Evolutionary conservation across 2,888 invertebrate species (phyloP), one percentile per base, ranked within the genome.

Genomic region (Pheosia gnoma): DNA sequence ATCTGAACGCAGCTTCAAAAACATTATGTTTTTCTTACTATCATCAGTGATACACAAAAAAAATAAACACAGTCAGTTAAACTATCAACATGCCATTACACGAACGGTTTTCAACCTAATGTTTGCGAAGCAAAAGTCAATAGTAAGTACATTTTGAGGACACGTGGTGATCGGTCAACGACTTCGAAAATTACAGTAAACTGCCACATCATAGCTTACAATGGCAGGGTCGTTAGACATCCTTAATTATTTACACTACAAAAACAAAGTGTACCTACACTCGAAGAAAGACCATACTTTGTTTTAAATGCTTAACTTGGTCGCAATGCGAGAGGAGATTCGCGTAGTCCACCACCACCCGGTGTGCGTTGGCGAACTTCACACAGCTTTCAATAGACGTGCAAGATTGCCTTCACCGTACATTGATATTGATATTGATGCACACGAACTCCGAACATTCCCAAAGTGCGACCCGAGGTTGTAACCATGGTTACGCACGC

Each of bases 161-260:
- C 55, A 39, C 55, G 39, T 55, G 39, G 13, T n/a, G 38, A 11
- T 25, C 54, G 69, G 53, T 54, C 63, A 57, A 61, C 58, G 57
- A 71, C 47, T 5, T 47, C n/a, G 5, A 47, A 47, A 47, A 47
- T 47, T 47, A 69, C 71, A 58, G 58, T 55, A 60, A 59, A 71
- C 63, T 58, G 62, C 13, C 5, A 53, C 52, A 60, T 59, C 53
- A 59, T 25, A 57, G 47, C 62, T 13, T 51, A 59, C 58, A 64
- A 67, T 62, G 59, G 43, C 6, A 51, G 36, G 41, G 38, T 37
- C 49, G 71, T 70, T 63, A 71, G 45, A 41, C n/a, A 25, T 57
- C 59, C 58, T 39, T 60, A 62, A 65, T 61, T 52, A 68, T 57
- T 62, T 25, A 47, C 57, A 65, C 2, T 25, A 25, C 25, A 25